Base-by-base conservation (phyloP, 1,140 invertebrate species). In the Pseudachorutes palmiensis region DNA sequence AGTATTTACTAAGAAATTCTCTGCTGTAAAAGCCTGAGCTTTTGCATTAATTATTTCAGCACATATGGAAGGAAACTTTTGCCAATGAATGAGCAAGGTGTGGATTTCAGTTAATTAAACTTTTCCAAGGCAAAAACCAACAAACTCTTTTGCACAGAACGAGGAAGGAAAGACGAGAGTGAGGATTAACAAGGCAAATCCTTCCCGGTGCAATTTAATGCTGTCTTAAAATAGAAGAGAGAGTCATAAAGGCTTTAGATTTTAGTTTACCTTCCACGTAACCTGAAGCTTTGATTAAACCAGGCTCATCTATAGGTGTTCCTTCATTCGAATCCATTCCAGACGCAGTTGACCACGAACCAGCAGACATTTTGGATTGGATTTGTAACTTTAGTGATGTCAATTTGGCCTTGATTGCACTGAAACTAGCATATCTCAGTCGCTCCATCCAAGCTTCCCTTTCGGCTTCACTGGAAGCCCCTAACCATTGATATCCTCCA, bases 391-490 rank as follows among this genome's bases (percentile, higher is more conserved):
- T 80, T 12, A 90, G 77, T 51, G 85, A 83, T 72, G 87, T 79
- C 32, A 94, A 81, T 76, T 92, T 87, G 70, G 85, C 83, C 74
- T 88, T 82, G 76, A 96, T 86, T 70, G 86, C 87, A 60, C 89
- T 86, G 79, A 92, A 94, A 70, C 91, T 92, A 1, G 91, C 90
- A 66, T 86, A 80, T 75, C 92, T 87, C 62, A 97, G 85, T 9
- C 86, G 84, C 76, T 92, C 85, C 66, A 96, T 82, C 94, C 94
- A 97, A 58, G 86, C 81, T 70, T 89, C 87, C 24, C 94, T 81
- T 68, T 96, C 92, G 33, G 82, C 81, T 75, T 91, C 86, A n/a
- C 87, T 85, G 36, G 83, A 82, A 12, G 91, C 86, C 22, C 87
- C 88, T 73, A 96, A 82, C 71, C 88, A 86, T 78, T 92, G 89